Conservation (phyloP, 2,113 vertebrate genomes). For the Dipodomys ordii region DNA sequence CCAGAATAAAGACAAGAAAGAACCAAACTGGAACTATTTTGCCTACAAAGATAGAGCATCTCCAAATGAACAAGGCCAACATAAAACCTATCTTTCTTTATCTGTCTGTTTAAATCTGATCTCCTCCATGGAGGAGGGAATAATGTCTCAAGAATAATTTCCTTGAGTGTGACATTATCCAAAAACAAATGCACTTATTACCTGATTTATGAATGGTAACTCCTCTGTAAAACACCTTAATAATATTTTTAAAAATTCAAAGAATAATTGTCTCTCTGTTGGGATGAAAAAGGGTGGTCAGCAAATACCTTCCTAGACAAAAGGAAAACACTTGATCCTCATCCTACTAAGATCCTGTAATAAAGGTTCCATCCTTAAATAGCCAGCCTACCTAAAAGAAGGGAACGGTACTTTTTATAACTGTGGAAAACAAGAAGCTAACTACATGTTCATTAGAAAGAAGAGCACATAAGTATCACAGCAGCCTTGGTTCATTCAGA, state of each 20-base stretch:
- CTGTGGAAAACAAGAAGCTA: neutral
- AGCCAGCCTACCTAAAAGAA: neutral
- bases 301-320: neutral
- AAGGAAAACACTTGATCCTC: neutral
- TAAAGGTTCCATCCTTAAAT: neutral
- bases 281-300: neutral
- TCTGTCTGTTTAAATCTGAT: conserved; percentile 9
- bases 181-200: too few relatives aligned
- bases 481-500: neutral
- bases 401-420: neutral
- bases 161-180: too few relatives aligned
- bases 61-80: neutral
- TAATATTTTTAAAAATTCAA: neutral
- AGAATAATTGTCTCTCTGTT: neutral
- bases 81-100: neutral
- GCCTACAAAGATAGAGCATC: neutral
- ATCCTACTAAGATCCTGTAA: neutral
- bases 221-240: too few relatives aligned
- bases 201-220: too few relatives aligned
- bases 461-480: neutral
- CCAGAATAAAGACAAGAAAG: conserved; percentile 1
- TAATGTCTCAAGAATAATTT: neutral
- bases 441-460: neutral
- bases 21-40: neutral
- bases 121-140: neutral